These are phyloP conservation scores for Antigone vipio DNA, from an alignment of 2,113 vertebrate species.

Conservation along the genomic window DNA sequence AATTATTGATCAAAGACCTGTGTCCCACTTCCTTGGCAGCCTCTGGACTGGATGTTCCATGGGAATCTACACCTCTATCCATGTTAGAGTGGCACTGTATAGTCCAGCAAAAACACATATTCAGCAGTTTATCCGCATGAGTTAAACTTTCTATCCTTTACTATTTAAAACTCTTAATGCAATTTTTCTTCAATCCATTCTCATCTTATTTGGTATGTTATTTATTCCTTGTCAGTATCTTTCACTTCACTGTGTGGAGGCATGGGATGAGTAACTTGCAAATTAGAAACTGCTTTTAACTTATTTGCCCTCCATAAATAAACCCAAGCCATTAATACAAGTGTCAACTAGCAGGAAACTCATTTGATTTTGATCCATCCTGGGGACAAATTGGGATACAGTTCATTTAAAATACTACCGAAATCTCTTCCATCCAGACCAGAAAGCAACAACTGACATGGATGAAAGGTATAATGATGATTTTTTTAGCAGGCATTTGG, in stretches of 20 bases:
- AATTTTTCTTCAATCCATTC: background rate
- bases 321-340: background rate
- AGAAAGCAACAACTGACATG: background rate
- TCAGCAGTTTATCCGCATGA: background rate
- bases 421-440: background rate
- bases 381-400: background rate
- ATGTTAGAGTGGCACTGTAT: background rate
- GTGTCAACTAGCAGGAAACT: background rate
- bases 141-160: background rate
- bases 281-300: slow-evolving; percentile 14
- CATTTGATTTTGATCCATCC: background rate
- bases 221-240: slow-evolving; percentile 1
- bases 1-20: background rate
- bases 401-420: background rate
- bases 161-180: background rate
- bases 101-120: background rate
- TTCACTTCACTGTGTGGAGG: background rate
- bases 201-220: background rate
- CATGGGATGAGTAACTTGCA: background rate
- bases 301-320: background rate
- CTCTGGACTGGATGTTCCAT: background rate
- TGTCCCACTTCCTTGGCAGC: background rate
- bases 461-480: background rate
- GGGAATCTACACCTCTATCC: background rate
- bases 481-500: background rate